A percentile compares a stretch with the other conserved stretches of the same genome.
Conservation (phyloP, 2,797 vertebrate species). For the Acanthopagrus latus region DNA sequence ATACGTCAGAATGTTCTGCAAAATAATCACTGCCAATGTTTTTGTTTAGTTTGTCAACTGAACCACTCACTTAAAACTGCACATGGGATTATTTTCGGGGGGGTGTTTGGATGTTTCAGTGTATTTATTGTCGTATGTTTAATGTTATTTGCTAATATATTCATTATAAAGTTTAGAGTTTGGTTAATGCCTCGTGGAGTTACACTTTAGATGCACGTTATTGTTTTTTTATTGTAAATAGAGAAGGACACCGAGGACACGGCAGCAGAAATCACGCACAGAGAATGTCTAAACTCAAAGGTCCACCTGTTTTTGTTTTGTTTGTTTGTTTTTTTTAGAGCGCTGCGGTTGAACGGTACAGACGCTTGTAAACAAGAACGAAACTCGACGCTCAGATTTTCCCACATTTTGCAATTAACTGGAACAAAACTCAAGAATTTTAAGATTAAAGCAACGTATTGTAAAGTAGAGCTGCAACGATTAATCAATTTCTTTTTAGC, state of each 20-base stretch:
- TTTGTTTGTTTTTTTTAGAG: too few species aligned
- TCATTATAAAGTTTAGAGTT: slow-evolving; percentile 3
- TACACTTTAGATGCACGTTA: slow-evolving; percentile 3
- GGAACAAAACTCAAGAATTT: slow-evolving; percentile 5
- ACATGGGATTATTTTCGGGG: not conserved
- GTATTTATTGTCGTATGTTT: slow-evolving; percentile 25
- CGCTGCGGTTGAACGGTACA: not conserved
- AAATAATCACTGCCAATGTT: slow-evolving; percentile 34
- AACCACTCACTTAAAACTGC: not conserved
- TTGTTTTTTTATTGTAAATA: slow-evolving; percentile 10
- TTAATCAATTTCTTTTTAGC: too few species aligned
- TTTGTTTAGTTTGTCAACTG: slow-evolving; percentile 1
- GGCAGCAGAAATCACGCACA: too few species aligned
- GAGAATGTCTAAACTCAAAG: not conserved
- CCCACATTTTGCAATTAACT: not conserved
- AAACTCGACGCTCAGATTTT: not conserved
- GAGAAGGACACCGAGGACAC: not conserved
- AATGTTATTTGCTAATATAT: slow-evolving; percentile 15
- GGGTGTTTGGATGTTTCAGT: not conserved
- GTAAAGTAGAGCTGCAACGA: too few species aligned
- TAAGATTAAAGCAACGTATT: not conserved
- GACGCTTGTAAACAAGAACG: not conserved
- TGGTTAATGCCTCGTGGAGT: not conserved
- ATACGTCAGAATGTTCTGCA: slow-evolving; percentile 16
- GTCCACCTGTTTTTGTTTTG: not conserved